Percentiles rank a stretch among this genome's conserved stretches.
phyloP scores from a whole-genome alignment of 2,888 invertebrate genomes.

The Drosophila anceps region DNA sequence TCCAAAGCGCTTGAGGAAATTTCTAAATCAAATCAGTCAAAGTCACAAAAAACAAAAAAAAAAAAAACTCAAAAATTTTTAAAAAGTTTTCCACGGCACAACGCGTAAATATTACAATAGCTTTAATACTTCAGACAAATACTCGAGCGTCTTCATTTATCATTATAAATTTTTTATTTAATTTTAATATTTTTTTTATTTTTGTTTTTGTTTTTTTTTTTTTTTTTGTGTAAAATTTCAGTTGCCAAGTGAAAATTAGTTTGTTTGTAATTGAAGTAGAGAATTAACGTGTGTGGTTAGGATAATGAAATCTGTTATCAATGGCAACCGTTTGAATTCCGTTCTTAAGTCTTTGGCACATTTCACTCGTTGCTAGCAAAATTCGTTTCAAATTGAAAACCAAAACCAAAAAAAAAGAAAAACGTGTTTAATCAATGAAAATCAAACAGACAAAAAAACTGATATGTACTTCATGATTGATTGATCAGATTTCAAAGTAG shows the following conservation, averaged over 20 bases:
- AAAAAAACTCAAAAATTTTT: no score
- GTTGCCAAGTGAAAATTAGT: slow-evolving; percentile 19
- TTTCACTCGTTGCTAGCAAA: slow-evolving; percentile 40
- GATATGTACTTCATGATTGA: slow-evolving; percentile 54
- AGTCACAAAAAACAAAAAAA: not conserved
- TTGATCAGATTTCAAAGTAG: slow-evolving; percentile 29
- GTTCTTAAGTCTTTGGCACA: slow-evolving; percentile 68
- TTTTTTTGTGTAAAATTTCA: slow-evolving; percentile 16
- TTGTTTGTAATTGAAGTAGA: slow-evolving; percentile 7
- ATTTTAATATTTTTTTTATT: slow-evolving; percentile 7
- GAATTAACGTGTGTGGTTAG: slow-evolving; percentile 6
- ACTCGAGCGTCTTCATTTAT: slow-evolving; percentile 26
- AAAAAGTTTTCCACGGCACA: slow-evolving; percentile 20
- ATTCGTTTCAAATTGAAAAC: slow-evolving; percentile 14
- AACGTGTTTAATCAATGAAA: slow-evolving; percentile 32
- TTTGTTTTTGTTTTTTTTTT: slow-evolving; percentile 11
- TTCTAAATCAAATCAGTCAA: slow-evolving; percentile 31
- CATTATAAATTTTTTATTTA: slow-evolving; percentile 13
- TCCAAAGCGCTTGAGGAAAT: slow-evolving; percentile 11
- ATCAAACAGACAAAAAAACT: slow-evolving; percentile 20
- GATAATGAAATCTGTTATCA: slow-evolving; percentile 26
- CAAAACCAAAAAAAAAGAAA: slow-evolving; percentile 19
- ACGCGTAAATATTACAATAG: slow-evolving; percentile 34
- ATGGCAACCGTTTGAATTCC: slow-evolving; percentile 49
- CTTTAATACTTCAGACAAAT: slow-evolving; percentile 61